phyloP scores from a whole-genome alignment of 2,888 invertebrate species.

The Polyommatus icarus region DNA sequence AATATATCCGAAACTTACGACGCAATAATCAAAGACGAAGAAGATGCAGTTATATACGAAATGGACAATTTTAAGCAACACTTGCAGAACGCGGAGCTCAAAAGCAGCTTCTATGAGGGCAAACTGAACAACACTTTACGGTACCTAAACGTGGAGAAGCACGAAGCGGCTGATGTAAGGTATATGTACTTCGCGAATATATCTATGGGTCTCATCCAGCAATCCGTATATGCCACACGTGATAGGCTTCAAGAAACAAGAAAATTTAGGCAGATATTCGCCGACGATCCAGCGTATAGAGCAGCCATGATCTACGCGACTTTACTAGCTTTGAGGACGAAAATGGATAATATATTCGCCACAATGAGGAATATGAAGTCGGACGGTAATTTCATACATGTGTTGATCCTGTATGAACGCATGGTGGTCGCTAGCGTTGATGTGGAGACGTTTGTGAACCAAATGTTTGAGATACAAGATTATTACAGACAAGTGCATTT shows the following conservation, averaged over 20 bases:
- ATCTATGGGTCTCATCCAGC: slow-evolving; percentile 47
- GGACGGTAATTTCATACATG: slow-evolving; percentile 47
- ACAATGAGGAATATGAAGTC: slow-evolving; percentile 37
- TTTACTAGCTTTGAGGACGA: slow-evolving; percentile 44
- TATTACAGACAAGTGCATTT: slow-evolving; percentile 2
- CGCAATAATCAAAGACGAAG: slow-evolving; percentile 1
- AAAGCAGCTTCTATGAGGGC: slow-evolving; percentile 30
- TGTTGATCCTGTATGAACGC: slow-evolving; percentile 50
- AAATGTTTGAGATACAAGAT: slow-evolving; percentile 42
- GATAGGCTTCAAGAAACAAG: slow-evolving; percentile 45
- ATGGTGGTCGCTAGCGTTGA: slow-evolving; percentile 48
- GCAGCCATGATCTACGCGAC: slow-evolving; percentile 48
- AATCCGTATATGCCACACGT: slow-evolving; percentile 49
- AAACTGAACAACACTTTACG: slow-evolving; percentile 31
- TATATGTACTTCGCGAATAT: slow-evolving; percentile 33
- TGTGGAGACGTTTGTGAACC: slow-evolving; percentile 42
- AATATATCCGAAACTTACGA: background rate
- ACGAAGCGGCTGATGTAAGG: slow-evolving; percentile 18
- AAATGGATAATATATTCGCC: slow-evolving; percentile 46
- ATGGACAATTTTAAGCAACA: slow-evolving; percentile 40
- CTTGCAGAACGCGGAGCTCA: slow-evolving; percentile 37
- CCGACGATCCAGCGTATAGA: slow-evolving; percentile 38
- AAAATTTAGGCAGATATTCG: slow-evolving; percentile 40
- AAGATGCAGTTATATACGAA: slow-evolving; percentile 38
- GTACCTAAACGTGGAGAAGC: background rate